phyloP scores from a whole-genome alignment of 2,797 vertebrate species.

The Microhierax caerulescens region DNA sequence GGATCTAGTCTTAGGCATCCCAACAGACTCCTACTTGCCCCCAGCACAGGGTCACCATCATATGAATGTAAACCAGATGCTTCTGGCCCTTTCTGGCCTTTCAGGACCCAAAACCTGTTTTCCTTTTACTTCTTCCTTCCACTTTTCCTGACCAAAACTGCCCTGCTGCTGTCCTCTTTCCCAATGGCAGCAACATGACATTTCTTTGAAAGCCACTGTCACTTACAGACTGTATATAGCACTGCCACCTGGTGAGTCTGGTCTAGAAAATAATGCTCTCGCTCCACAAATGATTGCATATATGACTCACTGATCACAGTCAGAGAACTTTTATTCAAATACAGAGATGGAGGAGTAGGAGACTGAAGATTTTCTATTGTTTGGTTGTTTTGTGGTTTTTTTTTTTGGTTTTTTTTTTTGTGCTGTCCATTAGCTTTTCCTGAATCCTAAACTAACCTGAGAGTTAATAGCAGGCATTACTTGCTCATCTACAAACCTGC shows the following conservation, averaged over 20 bases:
- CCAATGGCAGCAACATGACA: not conserved
- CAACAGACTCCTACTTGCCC: not conserved
- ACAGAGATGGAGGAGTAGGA: not conserved
- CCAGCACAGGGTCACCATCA: not conserved
- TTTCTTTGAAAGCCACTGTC: not conserved
- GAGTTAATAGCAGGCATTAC: not conserved
- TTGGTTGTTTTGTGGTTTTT: too few species aligned
- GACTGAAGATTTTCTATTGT: not conserved
- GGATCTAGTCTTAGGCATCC: not conserved
- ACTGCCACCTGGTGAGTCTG: not conserved
- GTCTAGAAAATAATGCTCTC: not conserved
- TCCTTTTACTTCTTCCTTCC: not conserved
- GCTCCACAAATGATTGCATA: not conserved
- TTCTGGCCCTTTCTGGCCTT: not conserved
- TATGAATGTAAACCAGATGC: not conserved
- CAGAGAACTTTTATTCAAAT: not conserved
- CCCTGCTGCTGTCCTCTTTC: not conserved
- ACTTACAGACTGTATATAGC: not conserved
- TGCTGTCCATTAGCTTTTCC: not conserved
- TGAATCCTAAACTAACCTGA: not conserved
- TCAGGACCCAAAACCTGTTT: accelerated
- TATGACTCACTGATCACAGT: not conserved
- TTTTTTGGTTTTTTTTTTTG: too few species aligned
- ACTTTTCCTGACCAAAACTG: not conserved
- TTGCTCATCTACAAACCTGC: not conserved